These are phyloP conservation scores for Drosophila bocki DNA, from an alignment of 1,140 invertebrate genomes.

Conservation along the genomic window DNA sequence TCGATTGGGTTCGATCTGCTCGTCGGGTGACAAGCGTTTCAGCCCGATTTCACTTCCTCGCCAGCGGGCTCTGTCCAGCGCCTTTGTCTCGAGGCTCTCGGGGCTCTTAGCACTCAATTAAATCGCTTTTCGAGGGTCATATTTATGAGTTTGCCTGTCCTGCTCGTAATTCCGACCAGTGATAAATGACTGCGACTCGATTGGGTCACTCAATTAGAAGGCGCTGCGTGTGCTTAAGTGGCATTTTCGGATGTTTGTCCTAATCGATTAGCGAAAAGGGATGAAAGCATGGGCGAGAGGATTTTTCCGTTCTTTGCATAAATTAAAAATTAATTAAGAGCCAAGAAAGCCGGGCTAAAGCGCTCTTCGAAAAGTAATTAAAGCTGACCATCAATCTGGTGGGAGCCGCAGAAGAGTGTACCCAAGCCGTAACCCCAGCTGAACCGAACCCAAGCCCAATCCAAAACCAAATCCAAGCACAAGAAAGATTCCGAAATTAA, in stretches of 20 bases:
- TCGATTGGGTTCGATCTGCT: slow-evolving; percentile 33
- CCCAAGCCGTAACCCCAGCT: slow-evolving; percentile 1
- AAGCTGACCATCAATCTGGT: slow-evolving; percentile 60
- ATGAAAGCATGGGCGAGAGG: slow-evolving; percentile 28
- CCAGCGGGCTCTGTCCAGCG: slow-evolving; percentile 11
- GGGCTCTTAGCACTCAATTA: slow-evolving; percentile 73
- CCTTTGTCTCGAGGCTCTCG: slow-evolving; percentile 49
- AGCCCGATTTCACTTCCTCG: slow-evolving; percentile 61
- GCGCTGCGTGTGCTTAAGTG: slow-evolving; percentile 45
- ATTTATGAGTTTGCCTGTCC: slow-evolving; percentile 60
- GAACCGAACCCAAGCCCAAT: slow-evolving; percentile 5
- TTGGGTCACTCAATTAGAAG: slow-evolving; percentile 45
- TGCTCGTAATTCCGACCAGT: slow-evolving; percentile 46
- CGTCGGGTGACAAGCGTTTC: slow-evolving; percentile 57
- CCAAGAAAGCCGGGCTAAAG: slow-evolving; percentile 28
- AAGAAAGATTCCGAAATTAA: slow-evolving; percentile 26
- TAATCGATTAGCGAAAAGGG: slow-evolving; percentile 68
- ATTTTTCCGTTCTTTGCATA: slow-evolving; percentile 56
- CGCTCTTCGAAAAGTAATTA: slow-evolving; percentile 70
- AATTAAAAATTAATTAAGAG: slow-evolving; percentile 79
- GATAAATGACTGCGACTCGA: slow-evolving; percentile 61
- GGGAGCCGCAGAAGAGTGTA: slow-evolving; percentile 20
- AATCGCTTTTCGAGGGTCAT: slow-evolving; percentile 54
- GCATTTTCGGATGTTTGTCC: slow-evolving; percentile 41
- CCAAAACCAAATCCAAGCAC: slow-evolving; percentile 28